Evolutionary conservation across 2,113 vertebrate species (phyloP).

Genomic region (Phainopepla nitens): DNA sequence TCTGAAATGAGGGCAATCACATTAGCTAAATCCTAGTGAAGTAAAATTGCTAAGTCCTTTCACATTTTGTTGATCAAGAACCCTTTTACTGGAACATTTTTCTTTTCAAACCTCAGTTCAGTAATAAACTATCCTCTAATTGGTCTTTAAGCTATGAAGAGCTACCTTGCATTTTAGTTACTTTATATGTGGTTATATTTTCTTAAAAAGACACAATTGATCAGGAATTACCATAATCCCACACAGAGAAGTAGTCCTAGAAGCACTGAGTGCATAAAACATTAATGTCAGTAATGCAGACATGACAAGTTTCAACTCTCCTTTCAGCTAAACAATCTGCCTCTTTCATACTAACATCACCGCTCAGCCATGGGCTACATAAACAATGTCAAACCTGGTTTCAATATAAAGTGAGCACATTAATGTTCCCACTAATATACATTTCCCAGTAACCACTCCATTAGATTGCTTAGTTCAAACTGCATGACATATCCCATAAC

Average conservation of each 20-base stretch:
- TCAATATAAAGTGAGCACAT: conserved; percentile 33
- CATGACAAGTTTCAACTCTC: conserved; percentile 40
- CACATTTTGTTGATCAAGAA: conserved; percentile 49
- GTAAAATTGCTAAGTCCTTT: conserved; percentile 21
- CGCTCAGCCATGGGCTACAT: conserved; percentile 24
- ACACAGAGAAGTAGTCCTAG: conserved; percentile 7
- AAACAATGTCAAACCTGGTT: conserved; percentile 65
- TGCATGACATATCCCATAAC: not conserved
- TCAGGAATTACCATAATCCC: conserved; percentile 21
- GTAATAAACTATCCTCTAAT: conserved; percentile 28
- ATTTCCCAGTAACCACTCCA: conserved; percentile 12
- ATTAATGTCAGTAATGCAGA: conserved; percentile 40
- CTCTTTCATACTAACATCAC: conserved; percentile 49
- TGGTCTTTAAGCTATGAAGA: conserved; percentile 14
- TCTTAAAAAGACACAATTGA: conserved; percentile 41
- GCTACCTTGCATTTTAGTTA: not conserved
- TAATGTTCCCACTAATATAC: conserved; percentile 32
- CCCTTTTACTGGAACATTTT: not conserved
- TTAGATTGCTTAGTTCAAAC: conserved; percentile 32
- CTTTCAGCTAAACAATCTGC: conserved; percentile 50
- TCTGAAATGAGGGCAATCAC: conserved; percentile 1
- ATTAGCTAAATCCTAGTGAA: conserved; percentile 14
- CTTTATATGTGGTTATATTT: not conserved
- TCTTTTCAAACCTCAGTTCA: not conserved
- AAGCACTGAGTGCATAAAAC: conserved; percentile 25